Conservation (phyloP, 2,113 vertebrate genomes). For the Mirounga angustirostris region DNA sequence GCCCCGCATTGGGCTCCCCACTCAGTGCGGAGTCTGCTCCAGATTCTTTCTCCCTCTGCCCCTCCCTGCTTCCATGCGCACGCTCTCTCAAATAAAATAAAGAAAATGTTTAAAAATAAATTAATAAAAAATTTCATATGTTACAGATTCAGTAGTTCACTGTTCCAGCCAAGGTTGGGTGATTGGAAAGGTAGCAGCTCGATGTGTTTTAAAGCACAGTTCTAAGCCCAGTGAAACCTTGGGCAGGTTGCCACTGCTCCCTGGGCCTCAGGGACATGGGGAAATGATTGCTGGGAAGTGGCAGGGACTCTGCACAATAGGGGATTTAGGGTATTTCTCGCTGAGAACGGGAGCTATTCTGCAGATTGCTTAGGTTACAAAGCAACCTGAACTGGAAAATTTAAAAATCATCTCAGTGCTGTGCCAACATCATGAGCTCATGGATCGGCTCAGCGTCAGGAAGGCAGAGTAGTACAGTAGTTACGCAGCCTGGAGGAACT, state of each 20-base stretch:
- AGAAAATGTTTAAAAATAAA: not conserved
- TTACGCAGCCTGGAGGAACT: accelerated
- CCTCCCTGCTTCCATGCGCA: not conserved
- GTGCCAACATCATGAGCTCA: not conserved
- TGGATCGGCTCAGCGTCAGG: not conserved
- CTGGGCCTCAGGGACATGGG: not conserved
- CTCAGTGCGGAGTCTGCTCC: not conserved
- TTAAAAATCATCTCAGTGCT: not conserved
- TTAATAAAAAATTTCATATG: not conserved
- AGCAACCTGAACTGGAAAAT: not conserved
- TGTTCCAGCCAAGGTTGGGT: not conserved
- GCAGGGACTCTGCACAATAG: not conserved
- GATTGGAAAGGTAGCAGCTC: not conserved
- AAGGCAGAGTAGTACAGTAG: accelerated
- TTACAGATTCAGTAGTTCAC: not conserved
- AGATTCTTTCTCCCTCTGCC: not conserved
- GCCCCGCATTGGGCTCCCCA: not conserved
- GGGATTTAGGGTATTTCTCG: not conserved
- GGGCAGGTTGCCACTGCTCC: not conserved
- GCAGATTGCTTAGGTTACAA: not conserved
- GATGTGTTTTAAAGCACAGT: not conserved
- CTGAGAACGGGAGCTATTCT: not conserved
- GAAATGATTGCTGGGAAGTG: not conserved
- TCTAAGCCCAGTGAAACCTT: not conserved
- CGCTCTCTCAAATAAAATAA: not conserved